Evolutionary conservation across 2,888 invertebrate species (phyloP).

Genomic region (Nomada lathburiana): DNA sequence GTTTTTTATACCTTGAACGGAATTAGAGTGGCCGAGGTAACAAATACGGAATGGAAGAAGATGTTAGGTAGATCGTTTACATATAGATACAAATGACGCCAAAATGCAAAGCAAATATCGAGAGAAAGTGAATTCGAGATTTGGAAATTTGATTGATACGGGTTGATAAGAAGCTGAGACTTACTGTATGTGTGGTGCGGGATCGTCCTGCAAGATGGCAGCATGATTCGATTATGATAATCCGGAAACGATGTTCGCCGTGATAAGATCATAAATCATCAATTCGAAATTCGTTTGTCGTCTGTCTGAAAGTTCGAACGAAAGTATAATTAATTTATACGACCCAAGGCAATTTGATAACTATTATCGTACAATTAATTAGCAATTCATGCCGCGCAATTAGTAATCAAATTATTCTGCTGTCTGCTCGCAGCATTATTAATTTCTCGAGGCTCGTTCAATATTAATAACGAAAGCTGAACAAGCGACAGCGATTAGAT

Average conservation of each 20-base stretch:
- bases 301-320: not conserved
- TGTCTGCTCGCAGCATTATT: no score
- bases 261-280: not conserved
- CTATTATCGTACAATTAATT: no score
- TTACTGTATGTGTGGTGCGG: constrained; percentile 3
- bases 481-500: constrained; percentile 59
- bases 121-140: not conserved
- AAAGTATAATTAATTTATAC: not conserved
- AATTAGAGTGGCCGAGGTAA: not conserved
- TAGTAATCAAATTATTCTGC: no score
- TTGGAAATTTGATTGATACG: not conserved
- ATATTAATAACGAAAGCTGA: constrained; percentile 42
- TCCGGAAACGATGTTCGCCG: not conserved
- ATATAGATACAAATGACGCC: no score
- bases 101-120: not conserved
- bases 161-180: constrained; percentile 26
- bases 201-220: constrained; percentile 57
- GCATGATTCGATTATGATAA: constrained; percentile 51
- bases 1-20: no score
- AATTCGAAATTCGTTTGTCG: not conserved
- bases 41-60: no score
- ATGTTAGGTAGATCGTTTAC: no score
- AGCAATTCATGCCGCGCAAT: no score
- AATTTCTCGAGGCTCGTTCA: not conserved
- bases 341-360: not conserved